Base-by-base conservation (phyloP, 2,888 invertebrate species). In the Drosophila lutescens region DNA sequence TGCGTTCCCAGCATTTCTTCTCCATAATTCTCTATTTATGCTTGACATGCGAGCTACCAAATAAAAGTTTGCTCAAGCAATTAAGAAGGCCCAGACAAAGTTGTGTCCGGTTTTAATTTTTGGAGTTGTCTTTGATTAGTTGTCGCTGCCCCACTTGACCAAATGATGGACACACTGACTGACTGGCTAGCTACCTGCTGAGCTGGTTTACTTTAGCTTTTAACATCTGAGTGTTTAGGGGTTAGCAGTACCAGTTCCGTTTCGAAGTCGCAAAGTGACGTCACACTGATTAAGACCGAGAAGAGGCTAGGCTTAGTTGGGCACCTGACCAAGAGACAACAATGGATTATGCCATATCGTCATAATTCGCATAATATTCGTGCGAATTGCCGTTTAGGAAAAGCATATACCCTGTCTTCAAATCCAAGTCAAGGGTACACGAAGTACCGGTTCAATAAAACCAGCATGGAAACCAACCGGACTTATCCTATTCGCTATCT, bases 121-220 rank as follows among this genome's bases (percentile, higher is more conserved):
- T 70, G 41, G 68, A 68, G 62, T 76, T 70, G 66, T 66, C 75
- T 85, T 67, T 75, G 81, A 80, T 78, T 86, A 74, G 65, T 43
- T 44, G 57, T 40, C 59, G 70, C 66, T 70, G 61, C 20, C 66
- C 71, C 74, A 72, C 74, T 71, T 57, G 71, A 36, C 63, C 51
- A 71, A 55, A 50, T 54, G 53, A 56, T 55, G 54, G 72, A 47
- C 54, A 43, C 32, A 69, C 62, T 34, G 32, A 36, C 50, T 47
- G 56, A 66, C 55, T 67, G 50, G 59, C 54, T 51, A 58, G 50
- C 79, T 85, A 83, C 83, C 88, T 82, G 83, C 83, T 84, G 83
- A 86, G 83, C 83, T 86, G 88, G 83, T 84, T 84, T 84, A 84
- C 83, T 84, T 84, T 51, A 46, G 23, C 60, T 56, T 53, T 55